Base-by-base conservation (phyloP, 2,797 vertebrate genomes). In the Bovichtus variegatus region DNA sequence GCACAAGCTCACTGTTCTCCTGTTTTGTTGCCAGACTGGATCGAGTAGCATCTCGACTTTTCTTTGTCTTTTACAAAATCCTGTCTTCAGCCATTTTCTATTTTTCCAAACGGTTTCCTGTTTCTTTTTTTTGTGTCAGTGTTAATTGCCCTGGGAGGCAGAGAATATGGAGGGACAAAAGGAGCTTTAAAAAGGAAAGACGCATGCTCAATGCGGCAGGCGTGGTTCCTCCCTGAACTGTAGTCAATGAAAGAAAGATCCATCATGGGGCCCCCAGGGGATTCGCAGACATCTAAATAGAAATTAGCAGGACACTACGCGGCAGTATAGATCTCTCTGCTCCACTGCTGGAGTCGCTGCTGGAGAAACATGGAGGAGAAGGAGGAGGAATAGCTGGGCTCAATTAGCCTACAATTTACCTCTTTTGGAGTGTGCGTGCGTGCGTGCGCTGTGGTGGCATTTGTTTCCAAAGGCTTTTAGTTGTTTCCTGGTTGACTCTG, bases 161-260 rank as follows among this genome's bases (percentile, higher is more conserved):
- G n/a, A 64, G 4, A 62, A 72, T 54, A 44, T n/a, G 53, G 18
- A 58, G 5, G 29, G n/a, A 13, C 2, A 31, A 54, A 64, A 59
- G 38, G 66, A 83, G 60, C 62, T 63, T 69, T 72, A 71, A 74
- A 19, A 62, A 63, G 16, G 3, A 74, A 66, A 71, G 71, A 62
- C 9, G 60, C 49, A 60, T 25, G 57, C 64, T 80, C 68, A 78
- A 80, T 84, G 84, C 83, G 21, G 88, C 71, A 86, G 68, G 77
- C 9, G 10, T 40, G 72, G 66, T 80, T 75, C 71, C 71, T 80
- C 61, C 69, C 80, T 89, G 71, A 89, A 87, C 87, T 84, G 85
- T 76, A 91, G 92, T 94, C 93, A 92, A 88, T 94, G 92, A 88
- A 91, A 88, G 84, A 85, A 72, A 84, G 89, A 93, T 94, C 92